Evolutionary conservation across 2,888 invertebrate genomes (phyloP), one percentile per base, ranked within the genome.

Genomic region (Phania funesta): DNA sequence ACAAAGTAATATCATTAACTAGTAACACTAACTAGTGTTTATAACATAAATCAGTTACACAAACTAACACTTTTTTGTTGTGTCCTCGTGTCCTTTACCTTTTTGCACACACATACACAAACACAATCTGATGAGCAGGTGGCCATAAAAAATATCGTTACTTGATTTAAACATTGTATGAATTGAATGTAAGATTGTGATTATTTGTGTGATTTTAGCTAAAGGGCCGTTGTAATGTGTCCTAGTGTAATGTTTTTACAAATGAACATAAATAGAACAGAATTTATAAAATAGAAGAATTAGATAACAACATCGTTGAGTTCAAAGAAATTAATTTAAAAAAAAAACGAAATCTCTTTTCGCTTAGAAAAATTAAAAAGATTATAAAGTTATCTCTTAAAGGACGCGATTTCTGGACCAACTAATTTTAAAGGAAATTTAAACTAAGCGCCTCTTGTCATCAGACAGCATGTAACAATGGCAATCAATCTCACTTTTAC

Each of bases 1-100:
- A 22, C 9, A 44, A 29, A 67, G 18, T 67, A 52, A 67, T 67
- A 44, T 41, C n/a, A 75, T 75, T 76, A 58, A 32, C 32, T 22
- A 76, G 75, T 41, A 58, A 50, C 29, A 60, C 50, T 60, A 32
- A 38, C 13, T 26, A 54, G 16, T 35, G 41, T 44, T 58, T 50
- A 29, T 18, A 76, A n/a, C 26, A 38, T 16, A 65, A 58, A 56
- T 48, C 26, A 65, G n/a, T 32, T 38, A 54, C 1, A 65, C 11
- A 54, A 74, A 64, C 64, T 35, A 48, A 46, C 18, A 58, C 13
- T 26, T 56, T 48, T 20, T 18, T 11, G 18, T 16, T 56, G 56
- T 20, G 18, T 18, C 48, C 13, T 11, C n/a, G 16, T n/a, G 46
- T 46, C 56, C 29, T 46, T 54, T 46, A 22, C 8, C 18, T 7